Evolutionary conservation across 2,797 vertebrate genomes (phyloP), one percentile per base, ranked within the genome.

Genomic region (Sebastes kiyomatsui): DNA sequence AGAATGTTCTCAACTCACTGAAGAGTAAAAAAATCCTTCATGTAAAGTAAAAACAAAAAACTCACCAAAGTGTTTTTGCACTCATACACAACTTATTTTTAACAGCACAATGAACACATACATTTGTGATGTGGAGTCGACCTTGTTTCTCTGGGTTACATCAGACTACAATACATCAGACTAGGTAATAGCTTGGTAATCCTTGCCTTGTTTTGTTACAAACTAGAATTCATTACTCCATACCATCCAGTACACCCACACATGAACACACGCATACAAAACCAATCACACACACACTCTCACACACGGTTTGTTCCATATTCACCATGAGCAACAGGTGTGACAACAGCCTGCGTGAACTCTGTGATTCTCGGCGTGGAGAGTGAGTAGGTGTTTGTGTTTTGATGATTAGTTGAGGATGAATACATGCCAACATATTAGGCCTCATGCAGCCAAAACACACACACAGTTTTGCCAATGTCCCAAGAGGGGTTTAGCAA

Each of bases 341-440:
- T 88, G 90, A 91, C 84, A 87, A 87, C 90, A 90, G 91, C 88
- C 89, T 90, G 92, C 35, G 23, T 82, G 78, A 90, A 89, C 85
- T 85, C 84, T 78, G 80, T 73, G 79, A 81, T 83, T 87, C 88
- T 84, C 85, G 13, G 67, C 61, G 55, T 84, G 81, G 79, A 84
- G 77, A 83, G 81, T 72, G 83, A 81, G 92, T 92, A 85, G 90
- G 92, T 87, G 93, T 93, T 92, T 92, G 90, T 93, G 90, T 93
- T 92, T 84, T 91, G 86, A 90, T 90, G 91, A 93, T 91, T 92
- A 91, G 88, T 81, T 81, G 70, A 79, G 82, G 83, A 90, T 86
- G 92, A 93, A 85, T 89, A 64, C 84, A 86, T 92, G 89, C 91
- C 90, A 94, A 90, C 85, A 92, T 89, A 90, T 89, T 88, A 79